Conservation (phyloP, 2,113 vertebrate species). For the Ancistrus triradiatus region DNA sequence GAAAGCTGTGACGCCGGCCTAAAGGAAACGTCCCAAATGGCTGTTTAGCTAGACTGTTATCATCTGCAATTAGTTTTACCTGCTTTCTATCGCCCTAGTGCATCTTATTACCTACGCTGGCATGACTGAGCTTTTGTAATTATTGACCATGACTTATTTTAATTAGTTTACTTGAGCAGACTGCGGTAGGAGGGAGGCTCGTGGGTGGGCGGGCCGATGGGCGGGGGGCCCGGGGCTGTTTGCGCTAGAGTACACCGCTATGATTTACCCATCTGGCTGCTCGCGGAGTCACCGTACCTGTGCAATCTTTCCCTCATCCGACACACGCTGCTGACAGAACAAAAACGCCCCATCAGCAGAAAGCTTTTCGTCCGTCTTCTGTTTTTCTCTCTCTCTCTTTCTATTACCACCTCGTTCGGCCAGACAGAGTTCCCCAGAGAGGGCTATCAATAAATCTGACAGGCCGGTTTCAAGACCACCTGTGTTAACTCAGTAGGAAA, state of each 20-base stretch:
- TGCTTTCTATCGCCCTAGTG: constrained; percentile 56
- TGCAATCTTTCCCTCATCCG: constrained; percentile 63
- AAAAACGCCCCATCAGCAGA: constrained; percentile 68
- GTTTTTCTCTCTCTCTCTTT: constrained; percentile 13
- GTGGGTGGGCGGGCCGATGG: constrained; percentile 20
- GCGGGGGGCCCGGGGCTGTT: constrained; percentile 34
- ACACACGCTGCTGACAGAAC: constrained; percentile 64
- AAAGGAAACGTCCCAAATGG: constrained; percentile 32
- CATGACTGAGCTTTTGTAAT: constrained; percentile 66
- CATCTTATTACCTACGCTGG: constrained; percentile 62
- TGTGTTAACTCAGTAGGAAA: constrained; percentile 48
- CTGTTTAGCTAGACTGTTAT: constrained; percentile 64
- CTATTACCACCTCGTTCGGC: constrained; percentile 46
- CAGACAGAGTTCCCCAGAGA: constrained; percentile 62
- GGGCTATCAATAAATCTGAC: constrained; percentile 66
- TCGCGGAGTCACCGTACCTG: constrained; percentile 58
- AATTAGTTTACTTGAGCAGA: constrained; percentile 69
- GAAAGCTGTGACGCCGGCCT: constrained; percentile 23
- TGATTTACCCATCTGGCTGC: constrained; percentile 57
- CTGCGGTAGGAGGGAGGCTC: constrained; percentile 43
- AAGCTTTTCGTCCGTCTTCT: constrained; percentile 48
- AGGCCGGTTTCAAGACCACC: constrained; percentile 57
- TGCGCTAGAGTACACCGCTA: constrained; percentile 35
- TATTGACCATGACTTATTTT: constrained; percentile 64
- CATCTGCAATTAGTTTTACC: constrained; percentile 71